phyloP scores from a whole-genome alignment of 2,113 vertebrate genomes.

The Penelope pileata region DNA sequence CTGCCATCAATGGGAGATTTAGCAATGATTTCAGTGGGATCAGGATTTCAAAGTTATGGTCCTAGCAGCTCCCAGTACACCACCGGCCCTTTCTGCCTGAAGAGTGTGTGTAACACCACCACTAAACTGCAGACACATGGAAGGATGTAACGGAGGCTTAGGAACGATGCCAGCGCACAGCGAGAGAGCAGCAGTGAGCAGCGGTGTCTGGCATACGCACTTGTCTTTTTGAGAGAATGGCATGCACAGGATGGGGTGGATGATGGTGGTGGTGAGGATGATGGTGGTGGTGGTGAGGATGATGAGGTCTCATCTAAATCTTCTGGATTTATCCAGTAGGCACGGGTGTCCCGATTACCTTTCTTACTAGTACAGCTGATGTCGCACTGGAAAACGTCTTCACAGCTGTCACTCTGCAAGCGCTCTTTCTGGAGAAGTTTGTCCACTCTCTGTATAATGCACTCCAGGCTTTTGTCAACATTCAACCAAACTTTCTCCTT shows the following conservation, averaged over 20 bases:
- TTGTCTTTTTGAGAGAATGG: conserved; percentile 77
- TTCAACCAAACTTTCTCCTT: conserved; percentile 98
- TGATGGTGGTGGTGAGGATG: conserved; percentile 74
- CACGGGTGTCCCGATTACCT: conserved; percentile 87
- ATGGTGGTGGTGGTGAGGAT: conserved; percentile 70
- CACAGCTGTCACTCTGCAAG: conserved; percentile 82
- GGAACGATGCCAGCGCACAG: conserved; percentile 47
- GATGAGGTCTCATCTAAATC: conserved; percentile 68
- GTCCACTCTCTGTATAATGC: conserved; percentile 95
- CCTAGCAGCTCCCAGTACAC: background rate
- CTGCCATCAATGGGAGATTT: background rate
- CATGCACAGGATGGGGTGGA: conserved; percentile 80
- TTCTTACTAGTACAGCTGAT: conserved; percentile 84
- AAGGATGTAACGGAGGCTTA: background rate
- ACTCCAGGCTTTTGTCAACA: conserved; percentile 98
- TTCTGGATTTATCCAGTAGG: conserved; percentile 95
- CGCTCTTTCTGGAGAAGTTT: conserved; percentile 94
- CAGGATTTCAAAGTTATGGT: background rate
- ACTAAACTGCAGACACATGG: background rate
- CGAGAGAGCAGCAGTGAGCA: background rate
- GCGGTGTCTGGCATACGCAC: conserved; percentile 81
- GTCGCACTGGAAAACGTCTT: conserved; percentile 82
- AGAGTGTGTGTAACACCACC: background rate
- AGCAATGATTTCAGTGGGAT: background rate
- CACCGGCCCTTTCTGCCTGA: background rate